Percentiles rank a stretch among this genome's conserved stretches.
These are phyloP conservation scores for Automeris io DNA, from an alignment of 2,888 invertebrate species.

Conservation along the genomic window DNA sequence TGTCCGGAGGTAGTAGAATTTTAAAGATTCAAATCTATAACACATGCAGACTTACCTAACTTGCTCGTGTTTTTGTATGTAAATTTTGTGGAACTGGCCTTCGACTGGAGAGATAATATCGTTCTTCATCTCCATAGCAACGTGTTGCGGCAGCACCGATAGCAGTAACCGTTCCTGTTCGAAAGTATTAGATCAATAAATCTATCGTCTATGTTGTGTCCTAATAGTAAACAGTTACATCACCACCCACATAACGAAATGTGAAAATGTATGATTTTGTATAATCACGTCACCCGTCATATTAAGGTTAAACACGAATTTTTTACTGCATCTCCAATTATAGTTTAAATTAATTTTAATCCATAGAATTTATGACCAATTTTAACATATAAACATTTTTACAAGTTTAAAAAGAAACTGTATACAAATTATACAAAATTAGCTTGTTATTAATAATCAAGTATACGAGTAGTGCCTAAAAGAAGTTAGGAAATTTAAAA, in stretches of 20 bases:
- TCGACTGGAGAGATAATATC: constrained; percentile 94
- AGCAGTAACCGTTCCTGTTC: constrained; percentile 87
- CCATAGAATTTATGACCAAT: too few relatives aligned
- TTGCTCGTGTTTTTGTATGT: constrained; percentile 94
- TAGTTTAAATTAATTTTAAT: too few relatives aligned
- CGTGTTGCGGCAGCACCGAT: constrained; percentile 92
- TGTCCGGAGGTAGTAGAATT: not conserved
- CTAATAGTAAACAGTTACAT: not conserved
- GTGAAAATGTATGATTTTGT: not conserved
- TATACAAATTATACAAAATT: too few relatives aligned
- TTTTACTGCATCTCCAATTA: too few relatives aligned
- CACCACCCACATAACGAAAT: not conserved
- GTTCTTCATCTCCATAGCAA: constrained; percentile 96
- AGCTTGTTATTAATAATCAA: too few relatives aligned
- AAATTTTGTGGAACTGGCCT: constrained; percentile 95
- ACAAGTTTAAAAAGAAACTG: too few relatives aligned
- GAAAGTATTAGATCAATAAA: constrained; percentile 12
- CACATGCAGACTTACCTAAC: constrained; percentile 86
- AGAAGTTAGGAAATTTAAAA: too few relatives aligned
- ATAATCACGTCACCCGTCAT: too few relatives aligned
- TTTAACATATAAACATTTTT: too few relatives aligned
- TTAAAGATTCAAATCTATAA: not conserved
- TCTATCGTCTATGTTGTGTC: constrained; percentile 2
- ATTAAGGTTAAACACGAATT: too few relatives aligned
- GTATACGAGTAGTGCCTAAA: too few relatives aligned